These are phyloP conservation scores for Drosophila antonietae DNA, from an alignment of 2,888 invertebrate species.

Conservation along the genomic window DNA sequence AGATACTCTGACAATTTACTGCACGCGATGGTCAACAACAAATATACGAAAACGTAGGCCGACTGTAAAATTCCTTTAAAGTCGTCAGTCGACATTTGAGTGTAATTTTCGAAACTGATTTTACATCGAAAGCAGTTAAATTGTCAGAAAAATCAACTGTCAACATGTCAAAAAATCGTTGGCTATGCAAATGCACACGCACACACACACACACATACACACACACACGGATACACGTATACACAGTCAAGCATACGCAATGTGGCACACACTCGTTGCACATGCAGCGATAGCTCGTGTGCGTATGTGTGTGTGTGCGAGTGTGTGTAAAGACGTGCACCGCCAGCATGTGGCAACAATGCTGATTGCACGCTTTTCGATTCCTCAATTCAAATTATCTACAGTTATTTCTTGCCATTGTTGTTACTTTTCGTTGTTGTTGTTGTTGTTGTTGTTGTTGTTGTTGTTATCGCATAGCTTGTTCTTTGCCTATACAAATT, in stretches of 20 bases:
- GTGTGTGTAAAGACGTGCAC: constrained; percentile 56
- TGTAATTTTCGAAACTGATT: constrained; percentile 82
- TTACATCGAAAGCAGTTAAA: constrained; percentile 84
- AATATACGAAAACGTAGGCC: constrained; percentile 42
- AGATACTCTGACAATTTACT: constrained; percentile 66
- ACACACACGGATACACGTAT: neutral
- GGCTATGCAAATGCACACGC: constrained; percentile 75
- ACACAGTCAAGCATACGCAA: constrained; percentile 31
- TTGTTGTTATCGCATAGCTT: constrained; percentile 42
- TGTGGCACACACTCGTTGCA: constrained; percentile 34
- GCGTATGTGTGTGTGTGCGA: constrained; percentile 34
- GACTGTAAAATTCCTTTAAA: constrained; percentile 78
- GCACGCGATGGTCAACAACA: constrained; percentile 75
- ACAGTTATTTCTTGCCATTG: constrained; percentile 46
- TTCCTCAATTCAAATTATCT: constrained; percentile 63
- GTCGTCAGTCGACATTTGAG: constrained; percentile 78
- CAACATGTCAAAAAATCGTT: constrained; percentile 83
- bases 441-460: constrained; percentile 30
- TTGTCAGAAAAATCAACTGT: constrained; percentile 84
- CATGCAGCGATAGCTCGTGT: constrained; percentile 3
- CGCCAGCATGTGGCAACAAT: constrained; percentile 58
- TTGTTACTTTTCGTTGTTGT: constrained; percentile 9
- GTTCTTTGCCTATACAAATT: constrained; percentile 50
- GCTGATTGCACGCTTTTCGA: constrained; percentile 61
- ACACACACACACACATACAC: neutral